These are phyloP conservation scores for Cyclophora albipunctata DNA, from an alignment of 2,888 invertebrate species.

Conservation along the genomic window DNA sequence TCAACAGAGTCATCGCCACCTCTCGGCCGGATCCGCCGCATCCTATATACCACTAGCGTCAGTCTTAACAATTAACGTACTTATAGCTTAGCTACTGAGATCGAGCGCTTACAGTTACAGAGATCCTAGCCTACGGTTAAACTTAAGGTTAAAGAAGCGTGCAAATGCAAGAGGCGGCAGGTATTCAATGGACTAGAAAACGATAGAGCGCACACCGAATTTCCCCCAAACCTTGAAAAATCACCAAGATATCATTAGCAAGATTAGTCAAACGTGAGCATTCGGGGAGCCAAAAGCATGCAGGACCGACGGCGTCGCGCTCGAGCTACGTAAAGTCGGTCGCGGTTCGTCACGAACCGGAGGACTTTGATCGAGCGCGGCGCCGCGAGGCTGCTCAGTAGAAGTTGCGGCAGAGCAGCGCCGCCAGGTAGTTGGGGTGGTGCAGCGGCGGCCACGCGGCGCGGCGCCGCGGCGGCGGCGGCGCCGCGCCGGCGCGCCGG, in stretches of 20 bases:
- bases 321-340: slow-evolving; percentile 15
- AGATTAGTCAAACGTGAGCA: slow-evolving; percentile 16
- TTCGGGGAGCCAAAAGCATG: slow-evolving; percentile 22
- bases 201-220: slow-evolving; percentile 11
- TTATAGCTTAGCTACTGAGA: slow-evolving; percentile 32
- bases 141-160: slow-evolving; percentile 17
- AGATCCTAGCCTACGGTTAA: slow-evolving; percentile 16
- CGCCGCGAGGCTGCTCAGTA: slow-evolving; percentile 33
- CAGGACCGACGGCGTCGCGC: slow-evolving; percentile 16
- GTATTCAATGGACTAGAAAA: slow-evolving; percentile 9
- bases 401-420: slow-evolving; percentile 66
- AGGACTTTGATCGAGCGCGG: slow-evolving; percentile 27
- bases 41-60: slow-evolving; percentile 36
- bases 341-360: slow-evolving; percentile 28
- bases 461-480: slow-evolving; percentile 20
- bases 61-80: slow-evolving; percentile 43
- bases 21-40: slow-evolving; percentile 22
- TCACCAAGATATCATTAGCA: slow-evolving; percentile 1
- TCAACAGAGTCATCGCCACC: slow-evolving; percentile 21
- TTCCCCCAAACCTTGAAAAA: slow-evolving; percentile 15
- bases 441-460: slow-evolving; percentile 40
- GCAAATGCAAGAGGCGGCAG: slow-evolving; percentile 18
- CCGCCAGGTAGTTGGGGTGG: slow-evolving; percentile 65
- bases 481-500: slow-evolving; percentile 26
- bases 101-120: slow-evolving; percentile 17